Conservation (phyloP, 2,888 invertebrate species). For the Volucella zonaria region DNA sequence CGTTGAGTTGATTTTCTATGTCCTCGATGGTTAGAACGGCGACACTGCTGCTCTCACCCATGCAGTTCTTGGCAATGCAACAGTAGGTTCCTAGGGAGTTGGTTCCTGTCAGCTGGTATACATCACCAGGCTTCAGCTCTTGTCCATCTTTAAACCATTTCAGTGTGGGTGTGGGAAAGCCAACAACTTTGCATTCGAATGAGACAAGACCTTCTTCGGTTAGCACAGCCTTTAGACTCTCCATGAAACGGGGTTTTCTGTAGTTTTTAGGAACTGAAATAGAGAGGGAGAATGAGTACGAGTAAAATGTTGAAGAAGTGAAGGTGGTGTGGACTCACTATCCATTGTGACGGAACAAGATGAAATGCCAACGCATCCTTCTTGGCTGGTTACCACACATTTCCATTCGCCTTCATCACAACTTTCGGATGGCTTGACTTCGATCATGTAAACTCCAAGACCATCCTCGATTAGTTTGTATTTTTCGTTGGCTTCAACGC, state of each 20-base stretch:
- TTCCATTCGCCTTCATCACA: slow-evolving; percentile 95
- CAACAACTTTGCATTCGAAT: slow-evolving; percentile 96
- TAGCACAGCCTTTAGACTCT: slow-evolving; percentile 92
- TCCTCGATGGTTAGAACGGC: slow-evolving; percentile 95
- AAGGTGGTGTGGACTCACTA: slow-evolving; percentile 84
- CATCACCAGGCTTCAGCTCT: slow-evolving; percentile 95
- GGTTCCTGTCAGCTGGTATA: slow-evolving; percentile 94
- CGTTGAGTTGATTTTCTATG: slow-evolving; percentile 93
- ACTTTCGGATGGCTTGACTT: slow-evolving; percentile 89
- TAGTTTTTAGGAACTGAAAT: slow-evolving; percentile 94
- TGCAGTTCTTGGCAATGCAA: slow-evolving; percentile 94
- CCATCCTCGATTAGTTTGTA: slow-evolving; percentile 92
- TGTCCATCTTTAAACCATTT: slow-evolving; percentile 97
- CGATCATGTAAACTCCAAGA: slow-evolving; percentile 90
- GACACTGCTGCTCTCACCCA: slow-evolving; percentile 94
- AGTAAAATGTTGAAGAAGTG: background rate
- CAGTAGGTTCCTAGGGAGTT: slow-evolving; percentile 95
- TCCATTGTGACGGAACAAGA: slow-evolving; percentile 90
- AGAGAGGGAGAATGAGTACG: background rate
- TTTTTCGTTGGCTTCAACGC: slow-evolving; percentile 87
- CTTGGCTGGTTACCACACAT: slow-evolving; percentile 91
- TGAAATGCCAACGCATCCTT: slow-evolving; percentile 90
- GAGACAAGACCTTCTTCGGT: slow-evolving; percentile 96
- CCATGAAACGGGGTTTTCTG: slow-evolving; percentile 94
- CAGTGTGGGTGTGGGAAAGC: slow-evolving; percentile 93